Base-by-base conservation (phyloP, 2,113 vertebrate genomes). In the Gallinago media region DNA sequence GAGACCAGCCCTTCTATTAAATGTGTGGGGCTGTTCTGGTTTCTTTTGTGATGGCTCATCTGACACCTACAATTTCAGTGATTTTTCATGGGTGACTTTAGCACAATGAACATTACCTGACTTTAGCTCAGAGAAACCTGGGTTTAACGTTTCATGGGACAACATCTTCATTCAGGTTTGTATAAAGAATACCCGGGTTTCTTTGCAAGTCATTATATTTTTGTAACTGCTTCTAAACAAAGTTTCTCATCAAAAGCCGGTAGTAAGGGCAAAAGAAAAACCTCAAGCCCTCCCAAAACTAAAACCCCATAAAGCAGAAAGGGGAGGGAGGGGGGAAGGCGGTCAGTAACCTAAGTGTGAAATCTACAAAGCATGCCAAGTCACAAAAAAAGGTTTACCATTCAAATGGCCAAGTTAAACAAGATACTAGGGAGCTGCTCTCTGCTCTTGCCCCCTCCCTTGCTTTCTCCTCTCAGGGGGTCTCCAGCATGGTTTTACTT, bases 381-480 rank as follows among this genome's bases (percentile, higher is more conserved):
- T 96, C 86, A 94, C 93, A 91, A 66, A 89, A 75, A 97, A 91
- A 52, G 72, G 79, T 90, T 94, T 96, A 93, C 90, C 76, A 77
- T 67, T 79, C 89, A 67, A 93, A 95, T 55, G 36, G 96, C 89
- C 97, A 98, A 96, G 89, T 90, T 76, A 98, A 98, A 98, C 86
- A 97, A 95, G 85, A 91, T 25, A 55, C 22, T 52, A 71, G 63
- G 1, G 18, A 94, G 71, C 71, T 89, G 40, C 73, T 94, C 73
- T 97, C 75, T 91, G 40, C 73, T 94, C 73, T 97, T 63, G 54
- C 75, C 73, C 75, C 36, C 2, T 18, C 27, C 54, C 21, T 88
- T 49, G 61, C 89, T 88, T 82, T 91, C 55, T 65, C 71, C 67
- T 55, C 95, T 92, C 79, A 50, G 63, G 71, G 73, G 92, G 89